Percentiles rank a stretch among this genome's conserved stretches.
These are phyloP conservation scores for Dasyornis broadbenti DNA, from an alignment of 2,113 vertebrate species.

Conservation along the genomic window DNA sequence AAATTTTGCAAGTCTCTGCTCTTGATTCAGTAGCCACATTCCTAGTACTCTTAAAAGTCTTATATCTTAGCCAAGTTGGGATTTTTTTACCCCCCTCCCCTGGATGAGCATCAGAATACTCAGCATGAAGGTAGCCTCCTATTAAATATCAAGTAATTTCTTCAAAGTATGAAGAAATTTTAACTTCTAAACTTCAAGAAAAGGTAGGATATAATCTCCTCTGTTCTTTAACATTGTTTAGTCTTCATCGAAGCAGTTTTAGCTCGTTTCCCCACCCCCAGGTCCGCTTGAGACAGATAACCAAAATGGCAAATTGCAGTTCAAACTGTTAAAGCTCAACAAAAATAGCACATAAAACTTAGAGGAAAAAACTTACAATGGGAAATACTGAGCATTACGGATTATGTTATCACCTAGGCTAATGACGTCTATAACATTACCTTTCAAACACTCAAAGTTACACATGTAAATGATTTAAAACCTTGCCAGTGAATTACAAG, in stretches of 20 bases:
- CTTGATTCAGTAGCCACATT: not conserved
- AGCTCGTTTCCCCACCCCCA: not conserved
- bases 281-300: not conserved
- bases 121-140: not conserved
- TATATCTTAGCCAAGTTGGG: not conserved
- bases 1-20: not conserved
- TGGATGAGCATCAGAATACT: not conserved
- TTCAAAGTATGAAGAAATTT: not conserved
- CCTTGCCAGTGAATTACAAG: constrained; percentile 38
- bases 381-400: not conserved
- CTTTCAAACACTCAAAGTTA: constrained; percentile 29
- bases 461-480: constrained; percentile 40
- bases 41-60: not conserved
- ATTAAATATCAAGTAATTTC: not conserved
- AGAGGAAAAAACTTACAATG: not conserved
- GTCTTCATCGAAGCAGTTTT: not conserved
- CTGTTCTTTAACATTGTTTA: not conserved
- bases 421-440: not conserved
- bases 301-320: not conserved
- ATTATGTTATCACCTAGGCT: not conserved
- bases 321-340: not conserved
- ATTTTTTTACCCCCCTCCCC: not conserved
- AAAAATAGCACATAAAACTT: not conserved
- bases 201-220: not conserved
- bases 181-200: not conserved